Base-by-base conservation (phyloP, 2,113 vertebrate species). In the Xiphophorus maculatus region DNA sequence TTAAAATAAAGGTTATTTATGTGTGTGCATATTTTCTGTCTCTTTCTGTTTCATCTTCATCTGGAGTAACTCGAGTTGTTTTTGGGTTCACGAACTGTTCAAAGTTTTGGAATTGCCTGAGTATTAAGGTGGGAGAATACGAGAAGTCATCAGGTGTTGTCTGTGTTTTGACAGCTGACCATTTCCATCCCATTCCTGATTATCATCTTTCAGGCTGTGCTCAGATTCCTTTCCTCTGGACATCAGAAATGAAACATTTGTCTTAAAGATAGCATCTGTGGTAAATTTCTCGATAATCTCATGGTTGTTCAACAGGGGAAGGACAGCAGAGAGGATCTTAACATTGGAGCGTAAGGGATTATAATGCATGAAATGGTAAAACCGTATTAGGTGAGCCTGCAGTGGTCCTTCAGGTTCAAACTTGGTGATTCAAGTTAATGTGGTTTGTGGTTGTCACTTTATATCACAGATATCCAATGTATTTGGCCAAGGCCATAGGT, bases 261-360 rank as follows among this genome's bases (percentile, higher is more conserved):
- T 96, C 96, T 96, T 96, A 93, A 86, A 91, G 92, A 87, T 96
- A 96, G 96, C 94, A 96, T 96, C 95, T 95, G 93, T 92, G 94
- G 94, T 96, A 95, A 95, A 95, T 94, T 96, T 95, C 94, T 93
- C 95, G 95, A 94, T 95, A 95, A 95, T 92, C 84, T 93, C 94
- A 96, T 95, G 94, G 92, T 93, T 93, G 93, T 94, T 92, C 82
- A 84, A 87, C 94, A 86, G 77, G 87, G 44, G 79, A 89, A 88
- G 76, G 79, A 72, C 69, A 15, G 58, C 44, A 68, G 13, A 73
- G 69, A 82, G 72, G 77, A 81, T 85, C 83, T 85, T 84, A 78
- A 84, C 87, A 82, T 81, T 81, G 66, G 83, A 81, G 76, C 87
- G 89, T 82, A 76, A 86, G 85, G 93, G 95, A 95, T 95, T 94